Conservation (phyloP, 2,888 invertebrate genomes). For the Laspeyria flexula region DNA sequence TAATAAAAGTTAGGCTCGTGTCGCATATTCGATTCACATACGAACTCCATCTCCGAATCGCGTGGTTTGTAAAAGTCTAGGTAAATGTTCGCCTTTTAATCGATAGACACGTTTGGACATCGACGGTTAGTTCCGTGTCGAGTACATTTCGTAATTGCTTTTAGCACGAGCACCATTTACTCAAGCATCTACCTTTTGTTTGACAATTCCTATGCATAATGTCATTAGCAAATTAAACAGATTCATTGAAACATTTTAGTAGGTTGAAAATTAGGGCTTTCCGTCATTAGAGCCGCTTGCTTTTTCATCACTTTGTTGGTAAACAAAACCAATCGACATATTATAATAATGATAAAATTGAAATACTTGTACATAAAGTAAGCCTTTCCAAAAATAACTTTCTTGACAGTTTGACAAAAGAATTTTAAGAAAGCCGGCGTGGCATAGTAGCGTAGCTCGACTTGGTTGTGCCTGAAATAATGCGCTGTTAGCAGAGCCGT, state of each 20-base stretch:
- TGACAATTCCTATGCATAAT: background rate
- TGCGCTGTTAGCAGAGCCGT: constrained; percentile 52
- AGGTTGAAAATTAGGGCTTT: no score
- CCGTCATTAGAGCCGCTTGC: no score
- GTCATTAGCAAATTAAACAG: background rate
- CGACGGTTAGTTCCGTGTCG: background rate
- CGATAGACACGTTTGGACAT: constrained; percentile 12
- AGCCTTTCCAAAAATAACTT: constrained; percentile 41
- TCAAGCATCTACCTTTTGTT: background rate
- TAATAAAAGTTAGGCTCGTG: constrained; percentile 10
- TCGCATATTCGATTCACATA: constrained; percentile 25
- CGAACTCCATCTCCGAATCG: constrained; percentile 21
- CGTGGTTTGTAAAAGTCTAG: constrained; percentile 23
- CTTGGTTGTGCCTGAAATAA: constrained; percentile 41
- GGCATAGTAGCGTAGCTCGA: background rate
- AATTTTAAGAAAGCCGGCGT: constrained; percentile 50
- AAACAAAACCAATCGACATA: no score
- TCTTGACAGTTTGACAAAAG: constrained; percentile 53
- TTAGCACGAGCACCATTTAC: background rate
- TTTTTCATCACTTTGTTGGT: no score
- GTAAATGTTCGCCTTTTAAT: constrained; percentile 35
- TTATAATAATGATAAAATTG: constrained; percentile 24
- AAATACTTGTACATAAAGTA: constrained; percentile 19
- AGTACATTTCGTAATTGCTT: background rate
- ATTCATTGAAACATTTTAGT: background rate